Evolutionary conservation across 30 jellyfish, hydroid and myxozoan genomes (phyloP), one percentile per base, ranked within the genome.

Genomic region (Pelagia noctiluca): DNA sequence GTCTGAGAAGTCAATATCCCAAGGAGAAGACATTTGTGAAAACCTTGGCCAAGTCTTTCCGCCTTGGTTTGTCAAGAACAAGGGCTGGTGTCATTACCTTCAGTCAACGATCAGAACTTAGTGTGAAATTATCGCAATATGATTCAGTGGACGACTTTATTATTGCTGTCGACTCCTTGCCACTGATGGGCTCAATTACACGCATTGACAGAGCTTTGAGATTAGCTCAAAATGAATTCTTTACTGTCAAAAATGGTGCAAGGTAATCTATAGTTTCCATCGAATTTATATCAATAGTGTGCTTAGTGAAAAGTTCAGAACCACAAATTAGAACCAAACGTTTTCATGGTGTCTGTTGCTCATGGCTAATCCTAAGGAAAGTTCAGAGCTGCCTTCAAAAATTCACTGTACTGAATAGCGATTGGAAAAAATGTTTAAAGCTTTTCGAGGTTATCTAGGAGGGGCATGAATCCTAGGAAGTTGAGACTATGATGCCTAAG

Each of bases 191-290:
- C 34, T 66, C 86, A 21, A 89, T 88, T 28, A 82, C 97, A 65
- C 63, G 97, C 52, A 89, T 89, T 24, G 97, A 89, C 88, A 74
- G 62, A 47, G 97, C 97, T 26, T 70, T 89, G 37, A 76, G 68
- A 2, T 35, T 89, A 1, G 90, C 91, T 52, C 62, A 73, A 46
- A 71, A 80, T 24, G 82, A 75, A 2, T 47, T 88, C 74, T 88
- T 88, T 76, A 88, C 57, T 12, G 25, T 53, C 10, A 50, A 50
- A 21, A 88, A 88, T 68, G 97, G 97, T 22, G 89, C 85, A 71
- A 80, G 97, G 83, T 52, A 33, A 2, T 34, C 63, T 33, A 19
- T 28, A 24, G 0, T n/a, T 24, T 23, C 31, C 29, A 8, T 18
- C 26, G 75, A 31, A n/a, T n/a, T n/a, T n/a, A n/a, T n/a, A n/a